Percentiles rank a stretch among this genome's conserved stretches.
Conservation (phyloP, 2,113 vertebrate genomes). For the Solea senegalensis region DNA sequence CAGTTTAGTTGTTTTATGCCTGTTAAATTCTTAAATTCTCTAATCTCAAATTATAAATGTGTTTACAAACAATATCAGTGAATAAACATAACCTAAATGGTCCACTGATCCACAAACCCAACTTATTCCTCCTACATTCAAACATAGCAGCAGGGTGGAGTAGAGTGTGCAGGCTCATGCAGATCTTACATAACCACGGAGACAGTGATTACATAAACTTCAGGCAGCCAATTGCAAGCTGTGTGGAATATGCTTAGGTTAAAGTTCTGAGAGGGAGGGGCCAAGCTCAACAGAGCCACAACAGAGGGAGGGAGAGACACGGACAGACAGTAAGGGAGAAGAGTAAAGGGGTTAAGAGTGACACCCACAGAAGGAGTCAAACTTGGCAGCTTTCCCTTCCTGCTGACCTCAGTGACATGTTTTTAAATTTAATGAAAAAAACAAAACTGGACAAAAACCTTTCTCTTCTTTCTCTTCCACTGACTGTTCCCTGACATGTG, state of each 20-base stretch:
- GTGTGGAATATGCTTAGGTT: conserved; percentile 28
- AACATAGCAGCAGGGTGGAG: conserved; percentile 43
- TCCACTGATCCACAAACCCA: conserved; percentile 78
- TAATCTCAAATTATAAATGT: background rate
- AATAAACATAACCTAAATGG: conserved; percentile 63
- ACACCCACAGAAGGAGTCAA: background rate
- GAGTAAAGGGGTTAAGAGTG: conserved; percentile 13
- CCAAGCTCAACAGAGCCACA: background rate
- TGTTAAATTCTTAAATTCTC: no score
- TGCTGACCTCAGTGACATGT: conserved; percentile 13
- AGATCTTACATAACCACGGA: conserved; percentile 76
- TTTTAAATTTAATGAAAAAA: background rate
- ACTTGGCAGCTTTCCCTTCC: conserved; percentile 1
- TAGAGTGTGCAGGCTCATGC: conserved; percentile 62
- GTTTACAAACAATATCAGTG: background rate
- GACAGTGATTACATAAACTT: conserved; percentile 73
- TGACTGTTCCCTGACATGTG: conserved; percentile 11
- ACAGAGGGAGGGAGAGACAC: background rate
- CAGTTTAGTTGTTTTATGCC: no score
- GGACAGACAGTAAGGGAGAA: background rate
- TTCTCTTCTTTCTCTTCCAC: background rate
- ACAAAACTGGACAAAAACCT: conserved; percentile 7
- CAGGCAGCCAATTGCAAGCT: conserved; percentile 66
- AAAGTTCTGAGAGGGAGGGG: conserved; percentile 45
- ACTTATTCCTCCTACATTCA: conserved; percentile 46